Conservation (phyloP, 2,113 vertebrate genomes). For the Sapajus apella region DNA sequence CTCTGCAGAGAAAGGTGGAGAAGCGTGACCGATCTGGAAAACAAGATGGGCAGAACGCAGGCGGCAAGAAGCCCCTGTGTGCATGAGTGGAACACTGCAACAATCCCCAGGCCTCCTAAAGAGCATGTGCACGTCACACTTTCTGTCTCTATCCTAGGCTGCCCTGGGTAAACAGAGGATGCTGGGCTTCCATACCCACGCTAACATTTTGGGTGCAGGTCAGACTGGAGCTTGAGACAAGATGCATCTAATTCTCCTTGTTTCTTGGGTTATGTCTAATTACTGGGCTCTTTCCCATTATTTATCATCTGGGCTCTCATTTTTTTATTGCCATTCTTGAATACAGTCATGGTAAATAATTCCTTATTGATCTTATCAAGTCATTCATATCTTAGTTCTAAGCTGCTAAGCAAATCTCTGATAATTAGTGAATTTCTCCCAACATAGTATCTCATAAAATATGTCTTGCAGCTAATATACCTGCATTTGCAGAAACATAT, state of each 20-base stretch:
- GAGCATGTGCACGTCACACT: accelerated
- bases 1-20: background rate
- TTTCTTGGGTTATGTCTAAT: background rate
- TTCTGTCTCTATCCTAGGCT: background rate
- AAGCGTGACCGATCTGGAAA: background rate
- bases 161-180: background rate
- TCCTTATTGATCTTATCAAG: background rate
- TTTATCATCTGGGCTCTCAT: background rate
- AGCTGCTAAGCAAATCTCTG: background rate
- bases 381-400: background rate
- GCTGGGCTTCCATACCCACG: background rate
- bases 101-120: background rate
- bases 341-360: background rate
- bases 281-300: background rate
- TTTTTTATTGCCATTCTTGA: background rate
- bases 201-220: background rate
- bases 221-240: background rate
- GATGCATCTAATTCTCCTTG: background rate
- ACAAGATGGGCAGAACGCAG: background rate
- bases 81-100: background rate
- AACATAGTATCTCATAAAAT: background rate
- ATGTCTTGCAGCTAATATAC: background rate
- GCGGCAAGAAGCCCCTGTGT: background rate
- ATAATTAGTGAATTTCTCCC: background rate
- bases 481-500: background rate